Evolutionary conservation across 2,797 vertebrate genomes (phyloP), one percentile per base, ranked within the genome.

Genomic region (Chromis chromis): DNA sequence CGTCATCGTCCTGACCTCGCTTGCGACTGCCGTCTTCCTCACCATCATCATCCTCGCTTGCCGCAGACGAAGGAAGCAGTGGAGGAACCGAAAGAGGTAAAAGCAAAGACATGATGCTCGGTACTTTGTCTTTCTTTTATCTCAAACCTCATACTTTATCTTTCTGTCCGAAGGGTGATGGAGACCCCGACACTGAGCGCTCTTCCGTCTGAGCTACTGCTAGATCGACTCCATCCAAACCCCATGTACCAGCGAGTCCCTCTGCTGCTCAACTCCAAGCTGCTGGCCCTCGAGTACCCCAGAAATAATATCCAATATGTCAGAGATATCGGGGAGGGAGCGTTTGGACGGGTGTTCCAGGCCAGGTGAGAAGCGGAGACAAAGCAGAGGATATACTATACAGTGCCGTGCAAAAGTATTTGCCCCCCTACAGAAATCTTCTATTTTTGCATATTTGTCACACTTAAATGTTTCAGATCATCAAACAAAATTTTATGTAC

Each of bases 181-280:
- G 95, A 96, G 73, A 95, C 95, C 17, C 96, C 97, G 0, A 95
- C 96, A 0, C 91, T 99, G 49, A 96, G 95, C 0, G 91, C 97
- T 6, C 94, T 99, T 44, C 97, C 98, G 6, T 99, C 98, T 0
- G 98, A 99, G 87, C 94, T 99, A 44, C 87, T 99, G 25, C 86
- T 99, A 81, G 97, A 99, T 74, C 95, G 97, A 28, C 95, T 99
- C 62, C 98, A 98, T 55, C 97, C 98, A 9, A 99, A 99, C 79
- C 98, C 98, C 10, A 99, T 99, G 97, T 99, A 99, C 88, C 98
- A 99, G 89, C 93, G 98, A 22, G 95, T 99, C 88, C 97, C 98
- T 1, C 94, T 99, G 48, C 96, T 99, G 68, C 94, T 99, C 42
- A 99, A 98, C 81, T 96, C 97, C 12, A 99, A 99, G 88, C 88